Evolutionary conservation across 1,140 invertebrate genomes (phyloP).

Genomic region (Homarus americanus): DNA sequence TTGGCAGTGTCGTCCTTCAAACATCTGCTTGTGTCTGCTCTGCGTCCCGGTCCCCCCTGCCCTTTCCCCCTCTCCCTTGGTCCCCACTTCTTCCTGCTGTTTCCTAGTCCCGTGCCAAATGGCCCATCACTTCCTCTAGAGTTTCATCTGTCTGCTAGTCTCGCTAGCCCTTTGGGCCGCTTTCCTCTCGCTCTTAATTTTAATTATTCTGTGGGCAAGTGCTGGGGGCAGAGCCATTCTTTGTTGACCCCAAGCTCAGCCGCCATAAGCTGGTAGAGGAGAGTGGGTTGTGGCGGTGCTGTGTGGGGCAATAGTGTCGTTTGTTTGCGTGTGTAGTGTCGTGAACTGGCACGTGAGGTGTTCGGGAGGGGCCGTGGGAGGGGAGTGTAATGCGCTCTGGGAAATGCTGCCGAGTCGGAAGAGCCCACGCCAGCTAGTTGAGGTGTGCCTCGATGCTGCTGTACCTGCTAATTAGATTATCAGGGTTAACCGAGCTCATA

Average conservation of each 20-base stretch:
- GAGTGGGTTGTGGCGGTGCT: neutral
- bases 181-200: no score
- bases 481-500: conserved; percentile 45
- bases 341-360: neutral
- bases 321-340: neutral
- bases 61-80: neutral
- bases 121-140: neutral
- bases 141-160: no score
- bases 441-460: conserved; percentile 39
- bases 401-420: neutral
- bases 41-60: no score
- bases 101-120: neutral
- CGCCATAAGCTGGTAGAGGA: neutral
- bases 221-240: no score
- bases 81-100: neutral
- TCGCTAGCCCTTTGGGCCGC: no score
- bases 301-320: neutral
- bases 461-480: conserved; percentile 57
- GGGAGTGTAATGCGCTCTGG: neutral
- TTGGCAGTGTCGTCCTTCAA: neutral
- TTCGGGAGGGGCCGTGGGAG: neutral
- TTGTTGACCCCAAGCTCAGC: no score
- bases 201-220: no score
- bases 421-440: neutral
- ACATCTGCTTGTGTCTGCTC: neutral